phyloP scores from a whole-genome alignment of 2,797 vertebrate genomes.

The Poeciliopsis paucimaculata region DNA sequence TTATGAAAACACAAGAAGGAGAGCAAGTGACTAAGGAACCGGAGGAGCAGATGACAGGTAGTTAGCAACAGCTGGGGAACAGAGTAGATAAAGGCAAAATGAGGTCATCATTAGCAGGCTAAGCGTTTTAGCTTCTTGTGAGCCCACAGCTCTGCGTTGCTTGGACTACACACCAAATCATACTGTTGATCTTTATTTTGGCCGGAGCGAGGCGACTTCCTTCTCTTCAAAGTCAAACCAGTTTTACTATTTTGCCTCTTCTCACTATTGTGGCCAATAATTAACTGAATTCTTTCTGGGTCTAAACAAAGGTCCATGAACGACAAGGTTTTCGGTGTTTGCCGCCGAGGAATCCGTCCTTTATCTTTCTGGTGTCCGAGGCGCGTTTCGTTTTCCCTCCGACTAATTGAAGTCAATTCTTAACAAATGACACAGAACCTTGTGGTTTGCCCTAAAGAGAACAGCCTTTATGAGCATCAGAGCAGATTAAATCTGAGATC shows the following conservation, averaged over 20 bases:
- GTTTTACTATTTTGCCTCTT: background rate
- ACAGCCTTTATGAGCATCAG: background rate
- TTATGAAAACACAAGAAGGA: too few species aligned
- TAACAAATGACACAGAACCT: background rate
- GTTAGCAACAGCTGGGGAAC: too few species aligned
- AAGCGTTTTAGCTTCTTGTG: background rate
- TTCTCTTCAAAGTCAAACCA: background rate
- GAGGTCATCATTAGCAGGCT: too few species aligned
- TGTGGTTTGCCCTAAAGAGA: background rate
- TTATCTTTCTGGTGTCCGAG: background rate
- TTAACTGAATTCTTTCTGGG: background rate
- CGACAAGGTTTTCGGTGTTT: background rate
- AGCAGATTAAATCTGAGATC: background rate
- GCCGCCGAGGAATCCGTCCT: background rate
- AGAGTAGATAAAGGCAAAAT: too few species aligned
- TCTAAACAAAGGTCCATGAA: background rate
- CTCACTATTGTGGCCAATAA: background rate
- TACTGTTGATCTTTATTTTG: background rate
- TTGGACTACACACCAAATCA: background rate
- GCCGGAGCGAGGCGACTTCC: background rate
- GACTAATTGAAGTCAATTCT: background rate
- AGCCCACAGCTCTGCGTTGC: background rate
- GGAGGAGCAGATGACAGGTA: too few species aligned
- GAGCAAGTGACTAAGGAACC: too few species aligned
- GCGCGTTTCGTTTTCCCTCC: background rate